Conservation (phyloP, 2,113 vertebrate species). For the Solea senegalensis region DNA sequence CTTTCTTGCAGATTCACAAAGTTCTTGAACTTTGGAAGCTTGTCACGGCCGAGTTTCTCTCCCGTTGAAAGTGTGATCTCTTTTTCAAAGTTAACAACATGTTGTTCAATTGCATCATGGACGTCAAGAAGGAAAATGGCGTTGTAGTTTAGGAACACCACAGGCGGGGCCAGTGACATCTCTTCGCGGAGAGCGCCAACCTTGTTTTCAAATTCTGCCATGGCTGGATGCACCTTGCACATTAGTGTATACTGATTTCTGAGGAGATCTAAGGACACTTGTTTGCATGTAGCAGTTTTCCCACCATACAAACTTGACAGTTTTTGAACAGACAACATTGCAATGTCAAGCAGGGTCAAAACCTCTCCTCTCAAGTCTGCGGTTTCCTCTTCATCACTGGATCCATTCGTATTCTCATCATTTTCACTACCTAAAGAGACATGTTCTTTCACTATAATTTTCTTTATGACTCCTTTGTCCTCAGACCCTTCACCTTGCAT, state of each 20-base stretch:
- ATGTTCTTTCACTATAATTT: conserved; percentile 22
- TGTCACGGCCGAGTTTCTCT: conserved; percentile 78
- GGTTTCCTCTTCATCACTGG: conserved; percentile 5
- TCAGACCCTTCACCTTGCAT: conserved; percentile 11
- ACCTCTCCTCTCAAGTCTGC: conserved; percentile 32
- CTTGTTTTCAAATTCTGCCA: conserved; percentile 70
- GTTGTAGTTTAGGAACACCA: conserved; percentile 75
- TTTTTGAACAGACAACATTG: conserved; percentile 77
- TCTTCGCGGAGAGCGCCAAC: conserved; percentile 25
- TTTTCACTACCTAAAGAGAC: background rate
- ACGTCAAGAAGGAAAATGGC: conserved; percentile 77
- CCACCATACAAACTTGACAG: conserved; percentile 65
- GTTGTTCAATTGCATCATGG: conserved; percentile 70
- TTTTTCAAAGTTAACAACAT: conserved; percentile 74
- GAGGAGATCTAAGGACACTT: conserved; percentile 74
- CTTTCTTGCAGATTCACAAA: conserved; percentile 80
- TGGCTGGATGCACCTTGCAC: conserved; percentile 67
- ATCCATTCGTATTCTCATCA: background rate
- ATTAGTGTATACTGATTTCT: conserved; percentile 77
- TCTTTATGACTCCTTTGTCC: background rate
- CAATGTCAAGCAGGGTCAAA: conserved; percentile 77
- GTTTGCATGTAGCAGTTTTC: conserved; percentile 50
- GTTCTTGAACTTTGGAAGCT: conserved; percentile 68
- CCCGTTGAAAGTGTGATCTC: conserved; percentile 67
- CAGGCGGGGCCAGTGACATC: conserved; percentile 55